A percentile compares a stretch with the other conserved stretches of the same genome.
Evolutionary conservation across 1,140 invertebrate genomes (phyloP).

Genomic region (Triops longicaudatus): DNA sequence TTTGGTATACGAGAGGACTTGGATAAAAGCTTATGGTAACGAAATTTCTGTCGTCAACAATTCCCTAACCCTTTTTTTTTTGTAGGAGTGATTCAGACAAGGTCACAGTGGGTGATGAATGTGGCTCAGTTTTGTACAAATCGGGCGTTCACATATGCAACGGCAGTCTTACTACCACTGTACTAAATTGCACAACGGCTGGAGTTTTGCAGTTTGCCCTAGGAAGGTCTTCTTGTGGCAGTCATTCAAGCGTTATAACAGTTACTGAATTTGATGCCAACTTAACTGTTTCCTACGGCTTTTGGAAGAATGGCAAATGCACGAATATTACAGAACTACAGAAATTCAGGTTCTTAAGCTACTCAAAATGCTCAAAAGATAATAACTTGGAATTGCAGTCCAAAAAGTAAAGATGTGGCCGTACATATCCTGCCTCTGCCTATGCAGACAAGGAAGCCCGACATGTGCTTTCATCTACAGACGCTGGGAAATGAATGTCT

Average conservation of each 20-base stretch:
- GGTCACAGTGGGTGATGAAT: constrained; percentile 33
- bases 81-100: constrained; percentile 36
- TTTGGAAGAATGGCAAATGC: background rate
- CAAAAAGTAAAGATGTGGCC: constrained; percentile 32
- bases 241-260: background rate
- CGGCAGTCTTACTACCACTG: constrained; percentile 32
- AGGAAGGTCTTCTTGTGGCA: constrained; percentile 28
- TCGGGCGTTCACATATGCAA: constrained; percentile 31
- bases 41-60: constrained; percentile 38
- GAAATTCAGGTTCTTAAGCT: background rate
- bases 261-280: background rate
- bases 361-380: background rate
- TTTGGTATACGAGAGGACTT: constrained; percentile 37
- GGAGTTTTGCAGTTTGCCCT: constrained; percentile 40
- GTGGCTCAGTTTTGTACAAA: constrained; percentile 31
- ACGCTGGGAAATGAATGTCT: constrained; percentile 35
- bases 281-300: background rate
- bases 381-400: background rate
- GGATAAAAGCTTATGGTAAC: constrained; percentile 34
- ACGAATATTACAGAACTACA: background rate
- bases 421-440: constrained; percentile 38
- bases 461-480: constrained; percentile 38
- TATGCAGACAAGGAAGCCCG: constrained; percentile 33
- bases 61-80: background rate
- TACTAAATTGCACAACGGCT: constrained; percentile 38